A percentile compares a stretch with the other conserved stretches of the same genome.
Conservation (phyloP, 2,888 invertebrate genomes). For the Thymelicus sylvestris region DNA sequence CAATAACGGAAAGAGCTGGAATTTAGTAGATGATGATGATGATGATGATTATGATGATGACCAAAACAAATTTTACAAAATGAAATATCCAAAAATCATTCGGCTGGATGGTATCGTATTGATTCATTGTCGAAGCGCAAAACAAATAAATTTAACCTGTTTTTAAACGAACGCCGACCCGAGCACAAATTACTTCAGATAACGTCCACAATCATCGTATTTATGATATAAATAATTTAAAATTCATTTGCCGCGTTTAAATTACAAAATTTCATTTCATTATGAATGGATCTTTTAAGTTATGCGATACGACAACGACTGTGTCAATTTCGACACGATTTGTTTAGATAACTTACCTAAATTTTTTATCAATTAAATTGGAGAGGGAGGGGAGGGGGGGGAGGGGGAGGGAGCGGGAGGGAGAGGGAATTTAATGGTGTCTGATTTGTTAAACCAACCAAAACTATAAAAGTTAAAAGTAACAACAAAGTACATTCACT, state of each 20-base stretch:
- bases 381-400: too few relatives aligned
- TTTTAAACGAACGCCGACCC: slow-evolving; percentile 31
- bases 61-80: slow-evolving; percentile 11
- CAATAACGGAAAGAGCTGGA: too few relatives aligned
- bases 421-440: too few relatives aligned
- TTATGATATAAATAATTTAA: slow-evolving; percentile 35
- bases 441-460: too few relatives aligned
- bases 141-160: slow-evolving; percentile 38
- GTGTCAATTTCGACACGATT: not conserved
- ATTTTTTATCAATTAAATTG: too few relatives aligned
- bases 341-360: too few relatives aligned
- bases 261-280: slow-evolving; percentile 29
- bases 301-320: slow-evolving; percentile 5
- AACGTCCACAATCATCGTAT: slow-evolving; percentile 33
- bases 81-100: slow-evolving; percentile 20
- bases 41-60: too few relatives aligned
- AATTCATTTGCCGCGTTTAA: slow-evolving; percentile 29
- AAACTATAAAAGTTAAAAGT: too few relatives aligned
- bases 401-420: too few relatives aligned
- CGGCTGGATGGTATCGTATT: slow-evolving; percentile 25
- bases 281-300: not conserved
- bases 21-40: too few relatives aligned
- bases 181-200: slow-evolving; percentile 34
- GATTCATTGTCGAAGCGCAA: slow-evolving; percentile 31
- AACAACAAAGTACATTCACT: too few relatives aligned